These are phyloP conservation scores for Glandiceps talaboti DNA, from an alignment of 53 echinoderm and acorn worm genomes.

Conservation along the genomic window DNA sequence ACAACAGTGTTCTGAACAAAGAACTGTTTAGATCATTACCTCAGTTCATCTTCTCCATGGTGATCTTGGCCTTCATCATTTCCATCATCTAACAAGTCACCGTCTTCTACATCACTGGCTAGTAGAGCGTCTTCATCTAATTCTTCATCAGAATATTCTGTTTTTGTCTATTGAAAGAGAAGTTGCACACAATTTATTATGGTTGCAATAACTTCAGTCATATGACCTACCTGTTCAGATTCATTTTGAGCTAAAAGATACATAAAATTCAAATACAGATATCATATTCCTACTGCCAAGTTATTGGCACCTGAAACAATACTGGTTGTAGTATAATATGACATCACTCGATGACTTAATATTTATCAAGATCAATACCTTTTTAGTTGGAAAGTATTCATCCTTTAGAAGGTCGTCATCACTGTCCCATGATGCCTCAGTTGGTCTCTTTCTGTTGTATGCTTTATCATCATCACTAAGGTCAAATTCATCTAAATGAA, in stretches of 20 bases:
- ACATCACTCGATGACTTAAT: no score
- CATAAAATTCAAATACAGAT: no score
- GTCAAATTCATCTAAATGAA: neutral
- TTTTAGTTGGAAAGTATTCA: slow-evolving; percentile 37
- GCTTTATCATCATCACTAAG: neutral
- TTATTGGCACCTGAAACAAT: no score
- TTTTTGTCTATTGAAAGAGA: slow-evolving; percentile 3
- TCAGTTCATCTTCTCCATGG: neutral
- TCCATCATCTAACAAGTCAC: neutral
- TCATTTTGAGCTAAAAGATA: no score
- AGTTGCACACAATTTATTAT: neutral
- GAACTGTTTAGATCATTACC: no score
- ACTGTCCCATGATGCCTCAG: slow-evolving; percentile 46
- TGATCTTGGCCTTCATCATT: neutral
- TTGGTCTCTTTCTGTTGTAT: slow-evolving; percentile 17
- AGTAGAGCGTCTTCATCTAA: slow-evolving; percentile 87
- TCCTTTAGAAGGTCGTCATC: slow-evolving; percentile 62
- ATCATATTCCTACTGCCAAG: no score
- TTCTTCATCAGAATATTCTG: slow-evolving; percentile 56
- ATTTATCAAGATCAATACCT: no score
- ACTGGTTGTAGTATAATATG: no score
- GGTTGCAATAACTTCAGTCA: no score
- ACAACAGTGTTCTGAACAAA: no score
- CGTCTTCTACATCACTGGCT: slow-evolving; percentile 71
- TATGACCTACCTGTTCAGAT: no score